Base-by-base conservation (phyloP, 2,888 invertebrate species). In the Eupithecia pulchellata region DNA sequence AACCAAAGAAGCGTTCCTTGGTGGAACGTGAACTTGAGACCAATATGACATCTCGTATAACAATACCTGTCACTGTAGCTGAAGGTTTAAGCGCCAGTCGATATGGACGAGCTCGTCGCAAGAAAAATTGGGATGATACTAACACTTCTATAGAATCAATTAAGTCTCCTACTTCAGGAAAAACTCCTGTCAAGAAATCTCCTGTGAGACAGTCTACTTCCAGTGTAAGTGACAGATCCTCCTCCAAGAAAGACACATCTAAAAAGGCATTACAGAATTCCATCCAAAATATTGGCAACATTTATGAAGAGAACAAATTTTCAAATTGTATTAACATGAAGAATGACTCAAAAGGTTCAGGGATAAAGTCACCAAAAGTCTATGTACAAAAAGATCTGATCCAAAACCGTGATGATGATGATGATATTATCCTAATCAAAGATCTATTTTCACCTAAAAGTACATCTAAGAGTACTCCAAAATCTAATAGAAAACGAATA, bases 101-200 rank as follows among this genome's bases (percentile, higher is more conserved):
- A 17, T 96, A 95, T 85, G 96, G 96, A 11, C 91, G 96, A 82
- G 89, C 95, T 65, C 93, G 95, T 36, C 94, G 95, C 68, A 87
- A 93, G 8, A 96, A 95, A 84, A 85, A 89, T n/a, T 88, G 90
- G 2, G 78, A 81, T 17, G 95, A 95, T 72, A 42, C 63, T 61
- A 71, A 39, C 30, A 9, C 25, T 86, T 27, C 79, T 87, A 66
- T 77, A 0, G 89, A 87, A 70, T 63, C 82, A 34, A 57, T 84
- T 2, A 88, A 88, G 75, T 86, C 90, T 27, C 86, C 87, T 0
- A 72, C 73, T 57, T 42, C 78, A 1, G 89, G 89, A 11, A 86
- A 86, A 39, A 88, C 90, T 6, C 89, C 91, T 4, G 74, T 73
- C 0, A 86, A 82, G 76, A 52, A 76, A 2, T 87, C 91, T 2